These are phyloP conservation scores for Cistogaster globosa DNA, from an alignment of 2,888 invertebrate genomes.

Conservation along the genomic window DNA sequence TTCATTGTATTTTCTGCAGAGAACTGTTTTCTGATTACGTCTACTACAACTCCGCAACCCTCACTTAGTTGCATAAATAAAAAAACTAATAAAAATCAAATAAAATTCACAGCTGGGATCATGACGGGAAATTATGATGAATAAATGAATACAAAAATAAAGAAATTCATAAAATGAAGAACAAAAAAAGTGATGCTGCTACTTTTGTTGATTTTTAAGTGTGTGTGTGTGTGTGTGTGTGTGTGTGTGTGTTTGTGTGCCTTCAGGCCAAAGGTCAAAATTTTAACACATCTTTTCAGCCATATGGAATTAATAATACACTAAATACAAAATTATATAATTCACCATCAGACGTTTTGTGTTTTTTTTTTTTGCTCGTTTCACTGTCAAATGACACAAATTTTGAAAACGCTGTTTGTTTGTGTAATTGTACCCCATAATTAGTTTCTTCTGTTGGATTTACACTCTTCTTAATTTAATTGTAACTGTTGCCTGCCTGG, in stretches of 20 bases:
- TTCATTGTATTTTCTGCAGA: conserved; percentile 27
- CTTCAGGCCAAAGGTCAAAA: conserved; percentile 63
- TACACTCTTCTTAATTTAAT: conserved; percentile 41
- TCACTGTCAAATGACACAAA: conserved; percentile 59
- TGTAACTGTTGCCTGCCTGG: conserved; percentile 26
- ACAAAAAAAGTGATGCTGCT: neutral
- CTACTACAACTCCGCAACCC: conserved; percentile 49
- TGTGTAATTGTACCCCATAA: conserved; percentile 62
- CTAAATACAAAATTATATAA: conserved; percentile 34
- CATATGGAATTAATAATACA: conserved; percentile 63
- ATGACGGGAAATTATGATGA: conserved; percentile 40
- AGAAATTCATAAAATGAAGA: neutral
- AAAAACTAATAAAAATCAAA: conserved; percentile 73
- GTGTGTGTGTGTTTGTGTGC: neutral
- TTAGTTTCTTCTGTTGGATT: conserved; percentile 21
- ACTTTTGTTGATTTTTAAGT: conserved; percentile 12
- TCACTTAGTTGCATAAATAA: conserved; percentile 51
- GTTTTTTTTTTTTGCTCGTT: neutral
- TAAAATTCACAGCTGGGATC: conserved; percentile 74
- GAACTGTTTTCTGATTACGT: conserved; percentile 13
- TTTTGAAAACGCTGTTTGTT: conserved; percentile 13
- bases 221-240: too few relatives aligned
- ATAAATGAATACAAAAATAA: neutral
- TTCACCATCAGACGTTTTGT: neutral
- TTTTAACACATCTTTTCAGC: conserved; percentile 30